Base-by-base conservation (phyloP, 2,113 vertebrate genomes). In the Gasterosteus aculeatus region DNA sequence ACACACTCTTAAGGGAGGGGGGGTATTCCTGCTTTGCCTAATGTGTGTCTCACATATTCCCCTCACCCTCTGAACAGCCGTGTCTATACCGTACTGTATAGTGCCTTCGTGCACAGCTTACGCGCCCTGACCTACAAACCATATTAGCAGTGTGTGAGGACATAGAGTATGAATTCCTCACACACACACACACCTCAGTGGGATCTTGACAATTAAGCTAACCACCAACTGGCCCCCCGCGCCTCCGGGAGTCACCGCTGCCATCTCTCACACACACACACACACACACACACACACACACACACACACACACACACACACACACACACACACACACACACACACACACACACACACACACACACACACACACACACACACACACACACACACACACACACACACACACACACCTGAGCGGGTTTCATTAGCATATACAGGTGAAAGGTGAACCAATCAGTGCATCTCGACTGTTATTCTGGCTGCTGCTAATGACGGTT, bases 381-480 rank as follows among this genome's bases (percentile, higher is more conserved):
- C 69, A 66, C 75, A 53, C 41, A 60, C 15, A 14, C 33, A 63
- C n/a, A 62, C 18, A 71, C 31, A 68, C 70, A 67, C 69, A 64
- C 69, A 60, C 72, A 69, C 77, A 56, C 39, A 44, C 60, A 69
- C 47, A 57, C 46, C 19, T 16, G 35, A 61, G 31, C 60, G 16
- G 70, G 68, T 70, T 44, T 81, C 80, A 92, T 94, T 94, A 93
- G 91, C 93, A 93, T 92, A 88, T 31, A 51, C 84, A 87, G 92
- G 92, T 92, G 90, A 94, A 85, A 92, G 93, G 93, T 93, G 93
- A 85, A 72, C 54, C 89, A 93, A 92, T 93, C 92, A 91, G 86
- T 81, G 75, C 75, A 72, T 84, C 79, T 80, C 78, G 70, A 66
- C 80, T 38, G 78, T 80, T 88, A 75, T 71, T 77, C 83, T 83